Evolutionary conservation across 2,113 vertebrate species (phyloP), one percentile per base, ranked within the genome.

Genomic region (Arvicanthis niloticus): DNA sequence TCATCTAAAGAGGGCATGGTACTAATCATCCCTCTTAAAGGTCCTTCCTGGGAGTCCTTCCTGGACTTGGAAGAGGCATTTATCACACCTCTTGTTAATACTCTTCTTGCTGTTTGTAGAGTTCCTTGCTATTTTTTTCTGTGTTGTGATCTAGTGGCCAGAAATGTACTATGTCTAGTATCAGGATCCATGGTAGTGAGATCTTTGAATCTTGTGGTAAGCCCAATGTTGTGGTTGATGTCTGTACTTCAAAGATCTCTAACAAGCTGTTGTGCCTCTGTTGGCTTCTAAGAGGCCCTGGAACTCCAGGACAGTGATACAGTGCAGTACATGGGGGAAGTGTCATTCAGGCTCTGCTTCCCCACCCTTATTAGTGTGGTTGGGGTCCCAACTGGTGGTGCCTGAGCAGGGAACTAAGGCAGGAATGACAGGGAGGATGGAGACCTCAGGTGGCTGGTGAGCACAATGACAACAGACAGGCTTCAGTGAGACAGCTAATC

Each of bases 171-270:
- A 99, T 99, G 99, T 99, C 99, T 24, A 98, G 99, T 94, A 98
- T 99, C 82, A 99, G 99, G 99, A 97, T 99, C 96, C 97, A 98
- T 0, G 99, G 99, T 96, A 99, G 99, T 95, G 99, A 99, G 98
- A 99, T 99, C 98, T 99, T 99, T 10, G 99, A 99, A 98, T 99
- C 99, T 21, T 99, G 99, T 98, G 99, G 99, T 37, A 99, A 99
- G 92, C 99, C 99, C 99, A 99, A 99, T 0, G 99, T 99, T 58
- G 99, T 99, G 96, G 99, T 99, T 16, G 99, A 99, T 89, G 99
- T 99, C 45, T 99, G 78, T 96, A 99, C 99, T 75, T 97, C 98
- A 80, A 99, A 99, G 99, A 99, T 99, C 99, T 99, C 29, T 99
- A 99, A 98, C 99, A 99, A 98, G 99, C 99, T 31, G 99, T 99